Evolutionary conservation across 2,888 invertebrate genomes (phyloP).

Genomic region (Hirtodrosophila histrioides): DNA sequence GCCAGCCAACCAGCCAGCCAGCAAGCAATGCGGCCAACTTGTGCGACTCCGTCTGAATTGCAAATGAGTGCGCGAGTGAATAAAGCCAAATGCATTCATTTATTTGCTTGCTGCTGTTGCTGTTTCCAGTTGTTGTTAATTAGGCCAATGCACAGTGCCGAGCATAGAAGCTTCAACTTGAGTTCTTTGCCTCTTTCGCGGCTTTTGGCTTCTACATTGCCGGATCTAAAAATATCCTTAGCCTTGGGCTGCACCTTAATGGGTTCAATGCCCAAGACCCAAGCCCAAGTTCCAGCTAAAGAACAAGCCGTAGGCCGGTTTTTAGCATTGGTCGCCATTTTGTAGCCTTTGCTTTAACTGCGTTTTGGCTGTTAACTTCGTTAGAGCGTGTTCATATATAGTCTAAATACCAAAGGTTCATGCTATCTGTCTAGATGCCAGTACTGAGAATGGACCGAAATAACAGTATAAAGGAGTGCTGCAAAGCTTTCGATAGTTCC

Average conservation of each 20-base stretch:
- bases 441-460: no score
- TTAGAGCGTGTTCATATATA: constrained; percentile 15
- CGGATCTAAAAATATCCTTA: constrained; percentile 69
- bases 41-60: constrained; percentile 67
- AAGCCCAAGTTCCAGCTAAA: constrained; percentile 21
- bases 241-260: constrained; percentile 38
- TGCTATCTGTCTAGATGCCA: no score
- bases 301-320: constrained; percentile 41
- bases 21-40: constrained; percentile 63
- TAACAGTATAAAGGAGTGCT: no score
- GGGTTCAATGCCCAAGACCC: constrained; percentile 56
- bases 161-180: constrained; percentile 8
- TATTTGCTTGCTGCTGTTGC: constrained; percentile 13
- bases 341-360: constrained; percentile 6
- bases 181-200: constrained; percentile 24
- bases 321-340: constrained; percentile 32
- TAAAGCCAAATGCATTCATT: constrained; percentile 54
- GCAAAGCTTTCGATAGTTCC: no score
- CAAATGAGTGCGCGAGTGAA: constrained; percentile 63
- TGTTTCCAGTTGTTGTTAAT: constrained; percentile 49
- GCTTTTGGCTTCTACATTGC: constrained; percentile 13
- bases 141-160: constrained; percentile 61
- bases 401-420: no score
- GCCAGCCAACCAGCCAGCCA: constrained; percentile 27
- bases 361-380: constrained; percentile 10